Base-by-base conservation (phyloP, 2,113 vertebrate species). In the Tyto alba region DNA sequence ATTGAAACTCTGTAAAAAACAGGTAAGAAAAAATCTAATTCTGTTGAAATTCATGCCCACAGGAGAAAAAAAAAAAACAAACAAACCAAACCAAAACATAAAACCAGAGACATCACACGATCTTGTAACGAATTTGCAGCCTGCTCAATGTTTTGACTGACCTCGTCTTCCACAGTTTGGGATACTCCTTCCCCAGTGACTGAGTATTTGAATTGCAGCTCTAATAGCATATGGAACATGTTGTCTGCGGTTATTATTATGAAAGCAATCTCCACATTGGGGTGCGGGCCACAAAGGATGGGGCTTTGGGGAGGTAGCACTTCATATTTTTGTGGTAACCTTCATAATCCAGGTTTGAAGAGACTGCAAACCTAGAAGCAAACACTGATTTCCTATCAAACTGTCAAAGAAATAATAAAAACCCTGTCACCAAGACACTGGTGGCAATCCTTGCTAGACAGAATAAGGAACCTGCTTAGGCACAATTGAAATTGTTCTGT, bases 161-260 rank as follows among this genome's bases (percentile, higher is more conserved):
- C 98, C 98, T 99, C 99, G 97, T 98, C 98, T 96, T 99, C 98
- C 69, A 97, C 91, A n/a, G 97, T 98, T 93, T 98, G 98, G 5
- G 98, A 97, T 38, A 85, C 85, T 74, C 97, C 98, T 92, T 99
- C 97, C 43, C 95, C 97, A 97, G 96, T 97, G 91, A 98, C 94
- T 27, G 98, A 96, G 34, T 60, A 47, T 81, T 88, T 92, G 97
- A 98, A 98, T 98, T 98, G 98, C 91, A 98, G 97, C 97, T 98
- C 98, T 95, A 98, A 98, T 94, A 99, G 97, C 53, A 97, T 98
- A 96, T 97, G 98, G 96, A 99, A 98, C 72, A 98, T 95, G 85
- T 97, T 98, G 97, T 98, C 98, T 38, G 98, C 98, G 43, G 98
- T 98, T 96, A 97, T 97, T 22, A 98, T 98, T 84, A 98, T 90